Evolutionary conservation across 2,888 invertebrate genomes (phyloP).

Genomic region (Napeogenes sylphis): DNA sequence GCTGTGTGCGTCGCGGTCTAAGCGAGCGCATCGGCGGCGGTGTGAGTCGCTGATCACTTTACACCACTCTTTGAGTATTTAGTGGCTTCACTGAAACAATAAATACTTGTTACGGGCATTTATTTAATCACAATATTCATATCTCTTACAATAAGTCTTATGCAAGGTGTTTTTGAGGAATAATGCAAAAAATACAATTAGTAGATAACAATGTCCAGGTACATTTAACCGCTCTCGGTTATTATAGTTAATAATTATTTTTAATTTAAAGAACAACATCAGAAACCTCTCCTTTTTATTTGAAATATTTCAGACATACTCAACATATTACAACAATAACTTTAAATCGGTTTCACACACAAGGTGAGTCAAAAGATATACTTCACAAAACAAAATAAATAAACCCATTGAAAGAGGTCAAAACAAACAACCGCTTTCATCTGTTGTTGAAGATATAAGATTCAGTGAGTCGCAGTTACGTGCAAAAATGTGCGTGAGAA

Average conservation of each 20-base stretch:
- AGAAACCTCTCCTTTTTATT: not conserved
- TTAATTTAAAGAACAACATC: not conserved
- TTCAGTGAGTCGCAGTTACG: constrained; percentile 2
- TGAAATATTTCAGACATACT: too few relatives aligned
- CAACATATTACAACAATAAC: too few relatives aligned
- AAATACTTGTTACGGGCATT: not conserved
- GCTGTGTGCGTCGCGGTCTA: constrained; percentile 14
- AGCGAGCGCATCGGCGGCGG: constrained; percentile 4
- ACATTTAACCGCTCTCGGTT: too few relatives aligned
- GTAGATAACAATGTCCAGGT: too few relatives aligned
- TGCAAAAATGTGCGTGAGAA: constrained; percentile 8
- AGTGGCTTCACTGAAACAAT: not conserved
- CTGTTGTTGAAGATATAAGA: not conserved
- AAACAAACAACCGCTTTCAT: not conserved
- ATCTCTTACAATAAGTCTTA: too few relatives aligned
- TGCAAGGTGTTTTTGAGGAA: too few relatives aligned
- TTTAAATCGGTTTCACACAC: not conserved
- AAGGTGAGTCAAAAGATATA: too few relatives aligned
- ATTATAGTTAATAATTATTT: not conserved
- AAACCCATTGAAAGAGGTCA: constrained; percentile 1
- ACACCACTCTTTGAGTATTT: constrained; percentile 5
- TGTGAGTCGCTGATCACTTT: constrained; percentile 17
- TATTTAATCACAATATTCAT: too few relatives aligned
- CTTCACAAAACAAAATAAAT: not conserved
- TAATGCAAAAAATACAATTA: too few relatives aligned